Conservation (phyloP, 2,888 invertebrate species). For the Allacma fusca region DNA sequence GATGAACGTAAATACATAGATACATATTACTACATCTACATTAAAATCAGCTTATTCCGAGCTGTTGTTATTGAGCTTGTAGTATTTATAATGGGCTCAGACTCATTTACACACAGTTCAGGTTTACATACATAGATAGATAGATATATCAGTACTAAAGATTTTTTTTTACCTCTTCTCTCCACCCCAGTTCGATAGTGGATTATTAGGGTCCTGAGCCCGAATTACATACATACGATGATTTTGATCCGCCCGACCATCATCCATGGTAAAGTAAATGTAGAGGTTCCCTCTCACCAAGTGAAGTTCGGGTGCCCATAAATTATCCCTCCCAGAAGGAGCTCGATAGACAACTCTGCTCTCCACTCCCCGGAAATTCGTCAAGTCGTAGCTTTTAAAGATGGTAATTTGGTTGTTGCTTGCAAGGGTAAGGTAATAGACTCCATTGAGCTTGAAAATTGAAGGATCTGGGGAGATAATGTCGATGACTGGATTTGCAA, state of each 20-base stretch:
- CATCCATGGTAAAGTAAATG: conserved; percentile 60
- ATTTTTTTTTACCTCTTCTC: conserved; percentile 45
- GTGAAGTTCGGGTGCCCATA: conserved; percentile 59
- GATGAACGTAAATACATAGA: background rate
- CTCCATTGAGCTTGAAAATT: conserved; percentile 33
- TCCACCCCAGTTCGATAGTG: conserved; percentile 50
- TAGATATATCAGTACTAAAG: background rate
- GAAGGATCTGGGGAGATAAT: conserved; percentile 46
- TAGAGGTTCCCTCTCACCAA: conserved; percentile 52
- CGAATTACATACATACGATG: conserved; percentile 59
- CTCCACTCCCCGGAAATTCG: conserved; percentile 53
- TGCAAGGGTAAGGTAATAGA: conserved; percentile 45
- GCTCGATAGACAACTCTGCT: conserved; percentile 45
- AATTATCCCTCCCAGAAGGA: conserved; percentile 49
- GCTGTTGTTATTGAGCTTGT: no score
- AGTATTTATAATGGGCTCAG: no score
- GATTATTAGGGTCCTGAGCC: conserved; percentile 50
- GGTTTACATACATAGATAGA: background rate
- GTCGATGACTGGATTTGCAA: conserved; percentile 47
- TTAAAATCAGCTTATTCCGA: no score
- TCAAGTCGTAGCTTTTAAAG: conserved; percentile 49
- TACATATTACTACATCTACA: no score
- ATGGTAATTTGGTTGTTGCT: conserved; percentile 33
- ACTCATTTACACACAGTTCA: no score
- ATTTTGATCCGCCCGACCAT: conserved; percentile 52